phyloP scores from a whole-genome alignment of 2,113 vertebrate genomes.

The Cervus canadensis region DNA sequence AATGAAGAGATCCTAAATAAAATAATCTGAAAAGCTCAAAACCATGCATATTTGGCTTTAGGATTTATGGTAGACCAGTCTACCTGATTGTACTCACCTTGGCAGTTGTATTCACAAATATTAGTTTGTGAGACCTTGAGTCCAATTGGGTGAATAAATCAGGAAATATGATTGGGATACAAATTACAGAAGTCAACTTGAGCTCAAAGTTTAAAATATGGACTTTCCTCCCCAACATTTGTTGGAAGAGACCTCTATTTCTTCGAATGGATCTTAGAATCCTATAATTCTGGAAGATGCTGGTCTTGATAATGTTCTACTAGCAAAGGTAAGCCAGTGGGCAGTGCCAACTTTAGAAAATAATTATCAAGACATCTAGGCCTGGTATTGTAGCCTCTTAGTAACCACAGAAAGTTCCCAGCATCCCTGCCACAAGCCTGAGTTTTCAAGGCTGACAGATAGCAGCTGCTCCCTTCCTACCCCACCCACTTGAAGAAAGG shows the following conservation, averaged over 20 bases:
- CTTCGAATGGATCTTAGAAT: not conserved
- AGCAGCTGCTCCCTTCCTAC: not conserved
- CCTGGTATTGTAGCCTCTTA: not conserved
- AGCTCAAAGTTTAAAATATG: not conserved
- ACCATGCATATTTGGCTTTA: not conserved
- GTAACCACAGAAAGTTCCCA: not conserved
- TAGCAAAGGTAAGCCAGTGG: not conserved
- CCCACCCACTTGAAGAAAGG: constrained; percentile 18
- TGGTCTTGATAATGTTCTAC: not conserved
- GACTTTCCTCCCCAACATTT: not conserved
- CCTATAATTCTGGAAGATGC: not conserved
- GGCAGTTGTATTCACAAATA: not conserved
- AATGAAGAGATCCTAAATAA: not conserved
- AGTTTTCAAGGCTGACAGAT: constrained; percentile 23
- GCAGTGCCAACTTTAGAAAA: not conserved
- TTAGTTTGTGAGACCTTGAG: not conserved
- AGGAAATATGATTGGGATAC: constrained; percentile 10
- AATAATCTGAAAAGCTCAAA: constrained; percentile 25
- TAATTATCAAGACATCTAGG: not conserved
- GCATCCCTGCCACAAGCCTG: not conserved
- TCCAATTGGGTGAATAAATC: not conserved
- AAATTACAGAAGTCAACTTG: not conserved
- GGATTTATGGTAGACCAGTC: constrained; percentile 2
- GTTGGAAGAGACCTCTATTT: not conserved
- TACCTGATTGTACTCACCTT: not conserved